These are phyloP conservation scores for Morpho helenor DNA, from an alignment of 2,888 invertebrate species.

Conservation along the genomic window DNA sequence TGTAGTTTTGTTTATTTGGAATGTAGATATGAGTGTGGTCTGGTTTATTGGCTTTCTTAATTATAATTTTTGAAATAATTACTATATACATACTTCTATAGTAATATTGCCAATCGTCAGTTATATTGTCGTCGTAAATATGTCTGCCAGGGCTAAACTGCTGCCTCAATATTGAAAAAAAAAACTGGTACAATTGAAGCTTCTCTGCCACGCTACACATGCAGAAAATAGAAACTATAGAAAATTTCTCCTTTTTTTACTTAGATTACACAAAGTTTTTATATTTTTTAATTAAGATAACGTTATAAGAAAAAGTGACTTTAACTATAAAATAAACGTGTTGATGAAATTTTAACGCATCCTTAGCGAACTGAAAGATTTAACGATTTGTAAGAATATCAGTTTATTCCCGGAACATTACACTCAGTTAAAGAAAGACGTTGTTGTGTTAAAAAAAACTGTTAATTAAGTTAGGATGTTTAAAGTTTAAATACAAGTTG, in stretches of 20 bases:
- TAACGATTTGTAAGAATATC: constrained; percentile 12
- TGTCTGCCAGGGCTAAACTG: no score
- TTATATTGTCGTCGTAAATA: no score
- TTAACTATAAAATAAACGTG: background rate
- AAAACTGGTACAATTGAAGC: no score
- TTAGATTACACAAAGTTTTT: no score
- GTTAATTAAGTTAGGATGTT: background rate
- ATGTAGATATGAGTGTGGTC: constrained; percentile 6
- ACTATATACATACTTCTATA: no score
- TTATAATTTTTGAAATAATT: background rate
- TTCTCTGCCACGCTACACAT: no score
- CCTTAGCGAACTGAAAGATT: constrained; percentile 13
- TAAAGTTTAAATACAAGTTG: no score
- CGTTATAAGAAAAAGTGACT: background rate
- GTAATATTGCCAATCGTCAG: no score
- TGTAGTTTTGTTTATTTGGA: constrained; percentile 9
- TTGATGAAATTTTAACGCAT: constrained; percentile 11
- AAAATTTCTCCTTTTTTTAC: no score
- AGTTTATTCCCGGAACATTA: constrained; percentile 1
- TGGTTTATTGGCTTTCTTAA: constrained; percentile 5
- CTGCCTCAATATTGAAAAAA: no score
- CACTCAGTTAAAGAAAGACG: constrained; percentile 1
- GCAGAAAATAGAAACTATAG: no score
- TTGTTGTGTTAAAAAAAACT: background rate
- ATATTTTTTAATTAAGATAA: background rate